phyloP scores from a whole-genome alignment of 2,888 invertebrate genomes.

The Merodon equestris region DNA sequence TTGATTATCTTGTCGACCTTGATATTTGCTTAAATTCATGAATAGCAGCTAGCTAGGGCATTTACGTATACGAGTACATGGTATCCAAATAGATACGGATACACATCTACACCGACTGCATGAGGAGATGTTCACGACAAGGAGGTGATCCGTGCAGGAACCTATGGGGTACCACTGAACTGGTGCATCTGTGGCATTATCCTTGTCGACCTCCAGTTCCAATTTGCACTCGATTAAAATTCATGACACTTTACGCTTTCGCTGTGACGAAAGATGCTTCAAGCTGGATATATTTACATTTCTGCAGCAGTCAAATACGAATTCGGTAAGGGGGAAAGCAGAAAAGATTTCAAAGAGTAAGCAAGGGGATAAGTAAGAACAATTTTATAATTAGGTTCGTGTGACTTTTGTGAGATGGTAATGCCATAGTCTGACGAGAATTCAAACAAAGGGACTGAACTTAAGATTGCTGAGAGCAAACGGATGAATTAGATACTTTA shows the following conservation, averaged over 20 bases:
- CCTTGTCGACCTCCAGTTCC: neutral
- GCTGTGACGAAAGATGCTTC: constrained; percentile 5
- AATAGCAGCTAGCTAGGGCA: constrained; percentile 24
- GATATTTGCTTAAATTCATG: constrained; percentile 54
- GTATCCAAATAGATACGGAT: neutral
- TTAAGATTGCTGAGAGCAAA: too few species aligned
- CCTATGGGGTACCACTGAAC: constrained; percentile 10
- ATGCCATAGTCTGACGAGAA: too few species aligned
- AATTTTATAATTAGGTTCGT: constrained; percentile 2
- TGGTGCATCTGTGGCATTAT: constrained; percentile 39
- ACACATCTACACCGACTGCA: too few species aligned
- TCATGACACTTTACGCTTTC: constrained; percentile 42
- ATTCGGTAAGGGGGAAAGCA: too few species aligned
- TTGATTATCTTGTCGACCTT: constrained; percentile 60
- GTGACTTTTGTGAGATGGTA: neutral
- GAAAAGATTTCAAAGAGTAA: too few species aligned
- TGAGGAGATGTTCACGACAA: too few species aligned
- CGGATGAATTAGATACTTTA: too few species aligned
- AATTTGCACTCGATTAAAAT: constrained; percentile 54
- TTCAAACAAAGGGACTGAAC: too few species aligned
- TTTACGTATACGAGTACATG: constrained; percentile 4
- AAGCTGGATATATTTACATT: constrained; percentile 7
- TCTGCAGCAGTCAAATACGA: neutral
- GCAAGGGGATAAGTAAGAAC: neutral
- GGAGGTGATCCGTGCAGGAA: neutral